Conservation (phyloP, 2,888 invertebrate genomes). For the Prostheceraeus crozeri region DNA sequence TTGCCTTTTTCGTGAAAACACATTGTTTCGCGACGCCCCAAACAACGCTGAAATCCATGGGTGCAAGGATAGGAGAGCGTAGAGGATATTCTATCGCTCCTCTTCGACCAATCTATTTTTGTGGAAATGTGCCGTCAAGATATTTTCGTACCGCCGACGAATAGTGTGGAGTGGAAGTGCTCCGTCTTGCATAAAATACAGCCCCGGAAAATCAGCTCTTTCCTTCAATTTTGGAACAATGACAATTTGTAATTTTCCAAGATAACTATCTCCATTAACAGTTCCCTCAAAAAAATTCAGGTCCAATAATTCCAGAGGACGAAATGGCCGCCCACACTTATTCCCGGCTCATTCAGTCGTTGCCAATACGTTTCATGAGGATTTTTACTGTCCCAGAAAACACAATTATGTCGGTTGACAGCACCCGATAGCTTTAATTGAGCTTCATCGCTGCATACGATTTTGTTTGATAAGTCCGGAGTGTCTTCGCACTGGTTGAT, state of each 20-base stretch:
- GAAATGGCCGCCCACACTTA: conserved; percentile 22
- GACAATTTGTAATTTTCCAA: conserved; percentile 4
- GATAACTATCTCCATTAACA: conserved; percentile 30
- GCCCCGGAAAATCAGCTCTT: conserved; percentile 8
- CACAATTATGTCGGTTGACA: conserved; percentile 28
- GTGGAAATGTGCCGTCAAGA: conserved; percentile 23
- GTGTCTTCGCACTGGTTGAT: conserved; percentile 16
- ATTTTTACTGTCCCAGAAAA: conserved; percentile 17
- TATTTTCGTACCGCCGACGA: conserved; percentile 9
- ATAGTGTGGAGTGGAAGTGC: conserved; percentile 24
- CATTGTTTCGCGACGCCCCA: conserved; percentile 12
- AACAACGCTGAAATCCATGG: conserved; percentile 27
- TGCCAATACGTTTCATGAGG: conserved; percentile 23
- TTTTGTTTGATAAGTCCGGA: conserved; percentile 17
- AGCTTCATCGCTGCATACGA: conserved; percentile 11
- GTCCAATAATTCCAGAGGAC: background rate
- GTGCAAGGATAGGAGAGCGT: conserved; percentile 4
- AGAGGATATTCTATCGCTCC: conserved; percentile 9
- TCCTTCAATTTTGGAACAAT: conserved; percentile 12
- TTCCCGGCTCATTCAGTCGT: conserved; percentile 18
- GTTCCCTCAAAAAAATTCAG: conserved; percentile 21
- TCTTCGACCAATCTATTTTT: conserved; percentile 27
- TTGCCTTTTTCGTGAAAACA: conserved; percentile 7
- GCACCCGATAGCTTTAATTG: conserved; percentile 8
- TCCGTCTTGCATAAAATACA: conserved; percentile 28